These are phyloP conservation scores for Pogonognathellus flavescens DNA, from an alignment of 1,140 invertebrate species.

Conservation along the genomic window DNA sequence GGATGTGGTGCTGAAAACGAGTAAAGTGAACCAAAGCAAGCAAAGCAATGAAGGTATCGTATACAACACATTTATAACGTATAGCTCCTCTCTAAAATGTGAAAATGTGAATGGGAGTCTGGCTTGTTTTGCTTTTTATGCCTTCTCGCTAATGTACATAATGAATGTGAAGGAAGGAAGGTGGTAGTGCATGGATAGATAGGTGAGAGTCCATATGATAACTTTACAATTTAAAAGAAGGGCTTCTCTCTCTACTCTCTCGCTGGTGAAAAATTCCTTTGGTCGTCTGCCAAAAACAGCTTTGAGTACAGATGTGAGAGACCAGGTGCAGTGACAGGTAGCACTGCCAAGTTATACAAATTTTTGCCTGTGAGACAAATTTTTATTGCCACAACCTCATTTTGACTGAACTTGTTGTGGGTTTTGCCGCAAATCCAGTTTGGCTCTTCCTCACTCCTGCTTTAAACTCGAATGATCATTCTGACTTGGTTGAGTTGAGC, in stretches of 20 bases:
- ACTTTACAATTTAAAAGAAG: slow-evolving; percentile 29
- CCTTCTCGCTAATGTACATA: slow-evolving; percentile 1
- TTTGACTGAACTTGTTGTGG: slow-evolving; percentile 46
- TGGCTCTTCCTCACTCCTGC: background rate
- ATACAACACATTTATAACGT: no score
- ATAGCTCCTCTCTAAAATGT: no score
- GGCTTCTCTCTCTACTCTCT: background rate
- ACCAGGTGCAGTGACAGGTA: slow-evolving; percentile 60
- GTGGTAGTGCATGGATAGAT: slow-evolving; percentile 46
- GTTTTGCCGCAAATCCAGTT: slow-evolving; percentile 45
- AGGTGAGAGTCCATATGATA: slow-evolving; percentile 50
- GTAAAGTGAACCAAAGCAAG: no score
- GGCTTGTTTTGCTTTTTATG: slow-evolving; percentile 36
- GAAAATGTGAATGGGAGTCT: slow-evolving; percentile 39
- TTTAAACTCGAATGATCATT: background rate
- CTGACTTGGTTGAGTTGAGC: background rate
- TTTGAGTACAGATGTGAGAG: slow-evolving; percentile 50
- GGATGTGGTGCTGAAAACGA: background rate
- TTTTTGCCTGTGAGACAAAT: slow-evolving; percentile 57
- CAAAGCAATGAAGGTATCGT: no score
- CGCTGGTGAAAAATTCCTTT: slow-evolving; percentile 35
- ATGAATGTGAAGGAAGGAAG: slow-evolving; percentile 36
- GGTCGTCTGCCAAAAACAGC: slow-evolving; percentile 56
- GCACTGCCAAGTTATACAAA: slow-evolving; percentile 58
- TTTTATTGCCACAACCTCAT: slow-evolving; percentile 58